Conservation (phyloP, 2,888 invertebrate genomes). For the Lydus trimaculatus region DNA sequence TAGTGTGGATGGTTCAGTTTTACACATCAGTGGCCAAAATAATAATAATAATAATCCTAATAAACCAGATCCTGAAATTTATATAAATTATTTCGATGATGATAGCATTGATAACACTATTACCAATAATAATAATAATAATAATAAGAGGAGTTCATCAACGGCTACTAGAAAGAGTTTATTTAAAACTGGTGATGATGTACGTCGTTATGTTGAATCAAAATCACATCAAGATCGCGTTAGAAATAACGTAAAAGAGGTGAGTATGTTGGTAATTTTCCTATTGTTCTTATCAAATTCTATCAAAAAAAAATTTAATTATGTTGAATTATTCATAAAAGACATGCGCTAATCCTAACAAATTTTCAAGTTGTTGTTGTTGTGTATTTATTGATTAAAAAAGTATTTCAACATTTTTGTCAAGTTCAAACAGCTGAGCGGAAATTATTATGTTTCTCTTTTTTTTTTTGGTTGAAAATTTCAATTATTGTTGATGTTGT, state of each 20-base stretch:
- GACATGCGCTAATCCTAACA: no score
- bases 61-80: conserved; percentile 50
- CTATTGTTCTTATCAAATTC: no score
- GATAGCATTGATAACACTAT: conserved; percentile 47
- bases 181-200: conserved; percentile 42
- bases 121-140: conserved; percentile 16
- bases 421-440: no score
- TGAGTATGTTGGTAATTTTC: conserved; percentile 32
- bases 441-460: no score
- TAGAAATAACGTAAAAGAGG: conserved; percentile 53
- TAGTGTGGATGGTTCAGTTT: conserved; percentile 43
- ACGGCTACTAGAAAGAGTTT: conserved; percentile 35
- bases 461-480: background rate
- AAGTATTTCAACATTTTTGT: no score
- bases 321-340: no score
- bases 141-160: background rate
- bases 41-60: conserved; percentile 44
- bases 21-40: conserved; percentile 38
- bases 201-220: conserved; percentile 43
- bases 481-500: background rate
- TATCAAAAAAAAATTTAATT: no score
- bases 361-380: no score
- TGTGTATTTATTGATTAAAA: no score
- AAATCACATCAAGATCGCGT: conserved; percentile 50
- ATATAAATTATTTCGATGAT: conserved; percentile 52